Evolutionary conservation across 2,797 vertebrate genomes (phyloP).

Genomic region (Bradypus variegatus): DNA sequence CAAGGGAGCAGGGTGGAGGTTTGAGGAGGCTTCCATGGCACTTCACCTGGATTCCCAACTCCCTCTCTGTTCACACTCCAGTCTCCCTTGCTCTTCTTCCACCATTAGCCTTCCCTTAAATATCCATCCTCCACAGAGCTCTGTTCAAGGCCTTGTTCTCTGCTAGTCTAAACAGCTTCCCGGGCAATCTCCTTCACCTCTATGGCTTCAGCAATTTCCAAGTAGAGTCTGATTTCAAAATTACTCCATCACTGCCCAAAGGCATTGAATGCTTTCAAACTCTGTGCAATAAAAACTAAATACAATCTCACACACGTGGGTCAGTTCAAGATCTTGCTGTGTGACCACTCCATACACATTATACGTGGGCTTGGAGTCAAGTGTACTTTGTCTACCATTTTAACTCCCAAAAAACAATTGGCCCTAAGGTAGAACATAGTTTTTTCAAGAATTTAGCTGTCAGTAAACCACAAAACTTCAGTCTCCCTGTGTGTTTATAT

Average conservation of each 20-base stretch:
- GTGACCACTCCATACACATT: neutral
- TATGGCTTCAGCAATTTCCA: neutral
- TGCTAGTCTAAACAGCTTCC: neutral
- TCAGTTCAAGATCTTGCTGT: neutral
- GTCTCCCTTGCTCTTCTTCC: neutral
- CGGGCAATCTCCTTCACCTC: neutral
- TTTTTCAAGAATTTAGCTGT: neutral
- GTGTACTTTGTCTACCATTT: neutral
- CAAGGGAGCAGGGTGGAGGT: neutral
- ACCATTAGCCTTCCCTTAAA: neutral
- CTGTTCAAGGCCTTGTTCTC: neutral
- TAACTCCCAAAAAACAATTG: neutral
- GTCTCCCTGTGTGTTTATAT: neutral
- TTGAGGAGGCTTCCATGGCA: neutral
- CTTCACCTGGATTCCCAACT: neutral
- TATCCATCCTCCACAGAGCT: neutral
- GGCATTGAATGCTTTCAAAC: neutral
- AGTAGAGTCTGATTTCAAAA: neutral
- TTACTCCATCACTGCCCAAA: neutral
- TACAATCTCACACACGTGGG: neutral
- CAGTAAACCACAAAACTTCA: neutral
- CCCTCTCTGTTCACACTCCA: too few relatives aligned
- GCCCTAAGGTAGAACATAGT: neutral
- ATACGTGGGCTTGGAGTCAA: neutral
- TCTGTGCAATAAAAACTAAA: neutral